Evolutionary conservation across 2,113 vertebrate genomes (phyloP).

Genomic region (Rhizomys pruinosus): DNA sequence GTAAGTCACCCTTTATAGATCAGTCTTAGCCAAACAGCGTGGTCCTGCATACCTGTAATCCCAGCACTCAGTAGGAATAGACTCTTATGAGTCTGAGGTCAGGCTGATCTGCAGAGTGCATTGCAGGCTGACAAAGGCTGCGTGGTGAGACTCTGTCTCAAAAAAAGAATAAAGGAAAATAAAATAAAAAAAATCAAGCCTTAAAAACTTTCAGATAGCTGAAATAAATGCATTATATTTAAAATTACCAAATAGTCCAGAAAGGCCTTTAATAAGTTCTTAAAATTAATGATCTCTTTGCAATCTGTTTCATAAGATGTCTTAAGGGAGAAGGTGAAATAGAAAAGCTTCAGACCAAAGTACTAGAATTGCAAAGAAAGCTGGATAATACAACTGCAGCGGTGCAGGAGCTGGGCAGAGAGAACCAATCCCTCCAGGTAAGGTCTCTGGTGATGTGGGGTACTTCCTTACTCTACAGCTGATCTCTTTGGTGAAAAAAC

Average conservation of each 20-base stretch:
- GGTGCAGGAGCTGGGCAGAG: conserved; percentile 97
- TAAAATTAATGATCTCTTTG: conserved; percentile 36
- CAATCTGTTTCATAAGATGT: conserved; percentile 87
- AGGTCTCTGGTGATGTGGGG: background rate
- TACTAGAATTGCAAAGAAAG: conserved; percentile 95
- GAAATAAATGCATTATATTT: conserved; percentile 52
- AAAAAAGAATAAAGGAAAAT: background rate
- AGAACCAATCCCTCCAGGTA: conserved; percentile 98
- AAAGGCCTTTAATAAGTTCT: conserved; percentile 23
- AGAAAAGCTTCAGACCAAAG: conserved; percentile 97
- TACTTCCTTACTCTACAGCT: background rate
- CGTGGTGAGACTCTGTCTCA: too few relatives aligned
- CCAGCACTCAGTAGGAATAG: too few relatives aligned
- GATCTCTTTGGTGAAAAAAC: background rate
- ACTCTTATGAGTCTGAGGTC: too few relatives aligned
- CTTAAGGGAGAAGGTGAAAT: conserved; percentile 98
- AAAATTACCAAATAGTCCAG: conserved; percentile 36
- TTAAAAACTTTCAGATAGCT: background rate
- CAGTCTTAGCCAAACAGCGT: too few relatives aligned
- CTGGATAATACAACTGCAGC: conserved; percentile 97
- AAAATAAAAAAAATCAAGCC: conserved; percentile 14
- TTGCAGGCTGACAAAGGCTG: too few relatives aligned
- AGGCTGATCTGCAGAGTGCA: too few relatives aligned
- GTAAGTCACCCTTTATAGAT: conserved; percentile 43
- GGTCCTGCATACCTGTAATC: too few relatives aligned